Evolutionary conservation across 2,113 vertebrate species (phyloP).

Genomic region (Meleagris gallopavo): DNA sequence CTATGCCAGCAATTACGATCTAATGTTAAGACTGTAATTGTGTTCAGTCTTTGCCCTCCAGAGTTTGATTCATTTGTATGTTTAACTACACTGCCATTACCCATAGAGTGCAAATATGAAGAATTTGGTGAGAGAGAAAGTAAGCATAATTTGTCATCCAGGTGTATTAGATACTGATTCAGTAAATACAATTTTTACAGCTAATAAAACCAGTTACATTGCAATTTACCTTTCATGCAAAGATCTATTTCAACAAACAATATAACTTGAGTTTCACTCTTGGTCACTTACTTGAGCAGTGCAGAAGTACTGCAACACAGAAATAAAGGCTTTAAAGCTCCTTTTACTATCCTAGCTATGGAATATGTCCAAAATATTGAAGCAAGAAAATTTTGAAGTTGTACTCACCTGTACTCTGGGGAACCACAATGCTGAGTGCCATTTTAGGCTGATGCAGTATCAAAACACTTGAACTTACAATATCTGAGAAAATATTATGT

Average conservation of each 20-base stretch:
- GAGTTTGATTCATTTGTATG: neutral
- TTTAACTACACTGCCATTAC: neutral
- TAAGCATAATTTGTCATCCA: neutral
- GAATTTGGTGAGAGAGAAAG: neutral
- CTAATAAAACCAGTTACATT: neutral
- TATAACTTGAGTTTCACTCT: neutral
- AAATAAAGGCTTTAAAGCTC: neutral
- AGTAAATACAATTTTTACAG: neutral
- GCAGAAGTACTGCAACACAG: neutral
- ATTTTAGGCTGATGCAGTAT: neutral
- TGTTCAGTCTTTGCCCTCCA: neutral
- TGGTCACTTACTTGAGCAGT: neutral
- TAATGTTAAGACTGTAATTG: slow-evolving; percentile 27
- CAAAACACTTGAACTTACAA: neutral
- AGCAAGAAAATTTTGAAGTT: neutral
- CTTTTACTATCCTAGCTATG: neutral
- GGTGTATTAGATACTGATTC: neutral
- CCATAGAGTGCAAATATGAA: neutral
- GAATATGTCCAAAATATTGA: neutral
- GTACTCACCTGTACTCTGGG: neutral
- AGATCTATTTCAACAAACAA: neutral
- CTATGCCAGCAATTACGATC: slow-evolving; percentile 22
- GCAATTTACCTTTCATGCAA: neutral
- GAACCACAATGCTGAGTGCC: neutral
- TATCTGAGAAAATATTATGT: neutral